Percentiles rank a stretch among this genome's conserved stretches.
phyloP scores from a whole-genome alignment of 2,888 invertebrate genomes.

The Acleris cristana region DNA sequence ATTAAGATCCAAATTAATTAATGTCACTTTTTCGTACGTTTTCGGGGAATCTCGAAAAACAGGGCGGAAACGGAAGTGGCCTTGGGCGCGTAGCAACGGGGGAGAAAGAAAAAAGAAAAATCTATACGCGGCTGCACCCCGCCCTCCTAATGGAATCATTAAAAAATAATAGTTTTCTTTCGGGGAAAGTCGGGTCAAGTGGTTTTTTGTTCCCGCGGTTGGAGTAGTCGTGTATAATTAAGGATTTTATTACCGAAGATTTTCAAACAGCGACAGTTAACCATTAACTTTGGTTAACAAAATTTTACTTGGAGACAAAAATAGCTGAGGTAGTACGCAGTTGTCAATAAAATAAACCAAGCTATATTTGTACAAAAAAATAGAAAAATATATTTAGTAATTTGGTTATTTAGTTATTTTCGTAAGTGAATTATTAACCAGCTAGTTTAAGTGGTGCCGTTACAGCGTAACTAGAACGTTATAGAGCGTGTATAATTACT shows the following conservation, averaged over 20 bases:
- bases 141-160: slow-evolving; percentile 36
- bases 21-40: slow-evolving; percentile 36
- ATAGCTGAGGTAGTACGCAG: no score
- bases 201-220: neutral
- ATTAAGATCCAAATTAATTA: slow-evolving; percentile 38
- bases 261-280: no score
- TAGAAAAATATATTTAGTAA: no score
- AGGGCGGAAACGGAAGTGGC: slow-evolving; percentile 64
- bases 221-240: neutral
- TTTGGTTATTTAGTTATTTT: no score
- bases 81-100: slow-evolving; percentile 70
- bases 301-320: neutral
- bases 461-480: no score
- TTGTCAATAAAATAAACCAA: neutral
- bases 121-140: slow-evolving; percentile 65
- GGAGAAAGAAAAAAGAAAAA: slow-evolving; percentile 66
- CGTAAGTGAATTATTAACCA: no score
- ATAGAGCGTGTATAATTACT: no score
- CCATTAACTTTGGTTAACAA: neutral
- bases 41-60: slow-evolving; percentile 32
- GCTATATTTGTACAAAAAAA: no score
- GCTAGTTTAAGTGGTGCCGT: no score
- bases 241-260: neutral
- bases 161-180: slow-evolving; percentile 35
- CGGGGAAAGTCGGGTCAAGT: neutral